Evolutionary conservation across 2,888 invertebrate species (phyloP), one percentile per base, ranked within the genome.

Genomic region (Tiliacea aurago): DNA sequence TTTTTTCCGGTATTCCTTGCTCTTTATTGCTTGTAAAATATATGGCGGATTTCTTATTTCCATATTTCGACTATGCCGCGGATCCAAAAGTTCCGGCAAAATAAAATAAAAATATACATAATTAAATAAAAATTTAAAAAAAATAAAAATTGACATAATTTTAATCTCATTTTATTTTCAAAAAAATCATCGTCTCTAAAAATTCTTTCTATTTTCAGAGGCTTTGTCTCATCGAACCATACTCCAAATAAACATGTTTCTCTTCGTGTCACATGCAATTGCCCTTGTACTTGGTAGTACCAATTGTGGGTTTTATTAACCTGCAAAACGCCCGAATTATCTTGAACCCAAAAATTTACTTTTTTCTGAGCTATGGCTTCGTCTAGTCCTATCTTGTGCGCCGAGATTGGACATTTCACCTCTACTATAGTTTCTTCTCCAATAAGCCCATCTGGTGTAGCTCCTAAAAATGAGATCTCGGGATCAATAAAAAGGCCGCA

Each of bases 261-360:
- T 18, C 11, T 51, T 4, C 41, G 47, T 28, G 71, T 71, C 15
- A 71, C 59, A 23, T 65, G 58, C 4, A 71, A 59, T 62, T 73
- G 72, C 10, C 66, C 72, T 55, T 73, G 72, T 11, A 73, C 41
- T 28, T 73, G 61, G 61, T 66, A 67, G 28, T 63, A 73, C 56
- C 58, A 73, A 59, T 68, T 33, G 23, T 63, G 62, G 45, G 20
- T 4, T 63, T 47, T 63, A 28, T 62, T 28, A 10, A 62, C 3
- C 23, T 47, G 45, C 2, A 49, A 41, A 6, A 0, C 13, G 10
- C 49, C 58, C 3, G 43, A 45, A 0, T 68, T 67, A 41, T 67
- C 23, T 73, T 13, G 0, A 5, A 55, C n/a, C 55, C 67, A 62
- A 63, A 73, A 62, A 68, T 49, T 63, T 6, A 41, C 41, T 62